Base-by-base conservation (phyloP, 2,888 invertebrate species). In the Galeruca laticollis region DNA sequence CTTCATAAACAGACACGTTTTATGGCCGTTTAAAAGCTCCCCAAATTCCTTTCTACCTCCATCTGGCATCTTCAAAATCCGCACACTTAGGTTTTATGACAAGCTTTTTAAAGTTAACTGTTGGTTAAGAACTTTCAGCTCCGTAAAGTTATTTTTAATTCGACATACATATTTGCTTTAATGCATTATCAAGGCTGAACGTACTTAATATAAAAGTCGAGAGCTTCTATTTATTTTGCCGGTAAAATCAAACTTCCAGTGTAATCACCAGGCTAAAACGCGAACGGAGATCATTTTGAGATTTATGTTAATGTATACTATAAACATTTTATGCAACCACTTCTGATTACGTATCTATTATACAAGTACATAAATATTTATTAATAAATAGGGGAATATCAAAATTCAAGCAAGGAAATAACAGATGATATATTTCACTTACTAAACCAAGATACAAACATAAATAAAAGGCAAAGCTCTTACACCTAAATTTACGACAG, bases 71-170 rank as follows among this genome's bases (percentile, higher is more conserved):
- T 40, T 40, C 40, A 40, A 40, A 40, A 40, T 40, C 49, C 49
- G 20, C 49, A 49, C 49, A n/a, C 10, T 2, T 13, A n/a, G 10
- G 20, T 49, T 49, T 20, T 20, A 49, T 18, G 15, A 49, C 10
- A 51, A 20, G 49, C 21, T 51, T 51, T 51, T 18, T 9, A 21
- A 51, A 11, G 2, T 51, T 51, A 51, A 51, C 20, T 51, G 15
- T 18, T 21, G 49, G 49, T 51, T 51, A 51, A 51, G 49, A 51
- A 51, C 20, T 51, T 51, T 51, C 49, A 51, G 18, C 11, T 0
- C 49, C 2, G 18, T 51, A 51, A 51, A 51, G 49, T 51, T 51
- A 51, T 51, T 51, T 51, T 51, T 51, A 51, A 51, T 6, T 51
- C 49, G 49, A 20, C 21, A 51, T 51, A 51, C 49, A 49, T 20